Percentiles rank a stretch among this genome's conserved stretches.
phyloP scores from a whole-genome alignment of 2,113 vertebrate species.

The Neotragus moschatus region DNA sequence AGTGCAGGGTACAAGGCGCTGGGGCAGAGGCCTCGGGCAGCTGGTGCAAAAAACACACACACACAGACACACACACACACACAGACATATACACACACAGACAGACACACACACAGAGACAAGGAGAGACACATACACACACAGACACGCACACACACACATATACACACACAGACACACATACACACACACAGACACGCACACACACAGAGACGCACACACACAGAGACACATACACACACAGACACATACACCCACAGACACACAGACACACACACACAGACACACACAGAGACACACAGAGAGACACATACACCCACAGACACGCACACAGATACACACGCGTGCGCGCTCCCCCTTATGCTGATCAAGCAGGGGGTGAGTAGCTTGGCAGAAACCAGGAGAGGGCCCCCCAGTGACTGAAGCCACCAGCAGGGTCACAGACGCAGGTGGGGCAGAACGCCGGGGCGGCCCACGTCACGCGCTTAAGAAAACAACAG shows the following conservation, averaged over 20 bases:
- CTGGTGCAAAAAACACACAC: neutral
- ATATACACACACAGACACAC: too few species aligned
- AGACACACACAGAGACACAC: too few species aligned
- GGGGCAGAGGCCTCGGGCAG: neutral
- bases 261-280: too few species aligned
- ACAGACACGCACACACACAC: too few species aligned
- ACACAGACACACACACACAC: neutral
- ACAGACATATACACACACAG: neutral
- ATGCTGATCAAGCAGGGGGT: neutral
- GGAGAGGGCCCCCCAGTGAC: neutral
- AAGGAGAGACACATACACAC: too few species aligned
- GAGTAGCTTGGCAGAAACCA: neutral
- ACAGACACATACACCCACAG: too few species aligned
- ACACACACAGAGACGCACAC: too few species aligned
- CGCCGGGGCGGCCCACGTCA: accelerated
- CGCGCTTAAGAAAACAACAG: neutral
- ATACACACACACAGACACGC: too few species aligned
- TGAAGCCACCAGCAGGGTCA: neutral
- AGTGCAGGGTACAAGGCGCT: neutral
- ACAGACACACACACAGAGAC: too few species aligned
- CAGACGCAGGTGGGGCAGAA: neutral
- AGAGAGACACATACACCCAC: too few species aligned
- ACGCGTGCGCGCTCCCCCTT: too few species aligned
- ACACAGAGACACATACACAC: too few species aligned
- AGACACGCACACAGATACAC: neutral